Evolutionary conservation across 2,797 vertebrate genomes (phyloP).

Genomic region (Antennarius maculatus): DNA sequence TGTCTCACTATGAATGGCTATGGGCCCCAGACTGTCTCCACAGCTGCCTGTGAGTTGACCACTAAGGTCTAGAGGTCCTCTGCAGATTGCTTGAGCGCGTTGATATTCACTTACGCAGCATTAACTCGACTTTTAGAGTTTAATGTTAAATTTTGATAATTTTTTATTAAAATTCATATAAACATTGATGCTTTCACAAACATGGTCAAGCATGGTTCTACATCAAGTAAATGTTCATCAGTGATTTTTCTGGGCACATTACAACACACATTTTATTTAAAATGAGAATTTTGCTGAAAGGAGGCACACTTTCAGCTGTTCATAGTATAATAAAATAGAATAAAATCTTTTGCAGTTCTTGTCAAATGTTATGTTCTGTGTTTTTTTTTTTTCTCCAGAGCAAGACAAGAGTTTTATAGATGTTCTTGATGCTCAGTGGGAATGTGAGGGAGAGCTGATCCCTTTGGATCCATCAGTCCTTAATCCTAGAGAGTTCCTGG

Average conservation of each 20-base stretch:
- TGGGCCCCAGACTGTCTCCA: too few relatives aligned
- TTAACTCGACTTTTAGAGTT: conserved; percentile 1
- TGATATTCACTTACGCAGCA: background rate
- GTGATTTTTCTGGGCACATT: background rate
- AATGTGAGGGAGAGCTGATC: conserved; percentile 78
- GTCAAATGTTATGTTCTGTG: background rate
- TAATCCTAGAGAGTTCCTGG: conserved; percentile 83
- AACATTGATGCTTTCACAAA: background rate
- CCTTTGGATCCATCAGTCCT: conserved; percentile 75
- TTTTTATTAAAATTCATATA: background rate
- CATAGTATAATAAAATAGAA: too few relatives aligned
- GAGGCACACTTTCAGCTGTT: background rate
- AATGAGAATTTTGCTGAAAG: background rate
- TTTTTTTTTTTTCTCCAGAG: conserved; percentile 49
- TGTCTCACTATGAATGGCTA: too few relatives aligned
- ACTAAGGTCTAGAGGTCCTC: background rate
- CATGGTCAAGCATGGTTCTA: background rate
- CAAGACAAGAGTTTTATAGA: conserved; percentile 67
- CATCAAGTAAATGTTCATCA: background rate
- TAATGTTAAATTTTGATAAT: background rate
- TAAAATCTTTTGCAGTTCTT: background rate
- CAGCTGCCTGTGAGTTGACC: background rate
- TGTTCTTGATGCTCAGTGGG: conserved; percentile 75
- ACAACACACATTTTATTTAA: too few relatives aligned
- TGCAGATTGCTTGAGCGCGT: background rate